A percentile compares a stretch with the other conserved stretches of the same genome.
Evolutionary conservation across 2,113 vertebrate species (phyloP).

Genomic region (Polypterus bichir): DNA sequence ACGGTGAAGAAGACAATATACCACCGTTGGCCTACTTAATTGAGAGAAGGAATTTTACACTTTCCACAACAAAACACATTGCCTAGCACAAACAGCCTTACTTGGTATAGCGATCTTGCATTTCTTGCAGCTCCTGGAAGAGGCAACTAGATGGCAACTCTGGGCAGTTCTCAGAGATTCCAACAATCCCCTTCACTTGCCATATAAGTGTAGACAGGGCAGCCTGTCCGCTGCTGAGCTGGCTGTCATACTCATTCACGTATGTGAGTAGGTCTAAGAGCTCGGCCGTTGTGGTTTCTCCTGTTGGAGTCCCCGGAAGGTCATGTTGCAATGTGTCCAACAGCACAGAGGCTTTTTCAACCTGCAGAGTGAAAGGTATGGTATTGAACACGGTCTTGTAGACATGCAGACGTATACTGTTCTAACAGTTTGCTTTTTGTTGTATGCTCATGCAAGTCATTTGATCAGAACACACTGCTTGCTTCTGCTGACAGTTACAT

Average conservation of each 20-base stretch:
- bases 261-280: conserved; percentile 54
- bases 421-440: no score
- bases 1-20: no score
- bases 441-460: no score
- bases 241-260: conserved; percentile 55
- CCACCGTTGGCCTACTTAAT: no score
- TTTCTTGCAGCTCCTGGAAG: conserved; percentile 55
- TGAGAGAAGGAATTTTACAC: no score
- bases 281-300: conserved; percentile 45
- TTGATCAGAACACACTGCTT: no score
- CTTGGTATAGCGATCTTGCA: conserved; percentile 65
- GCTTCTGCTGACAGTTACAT: no score
- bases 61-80: no score
- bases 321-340: conserved; percentile 72
- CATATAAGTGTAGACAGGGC: conserved; percentile 61
- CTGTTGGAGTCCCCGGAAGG: conserved; percentile 45
- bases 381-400: background rate
- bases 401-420: background rate
- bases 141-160: conserved; percentile 36
- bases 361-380: conserved; percentile 35
- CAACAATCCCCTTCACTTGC: conserved; percentile 49
- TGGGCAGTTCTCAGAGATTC: conserved; percentile 35
- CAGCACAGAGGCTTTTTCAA: conserved; percentile 62
- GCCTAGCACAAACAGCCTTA: conserved; percentile 30
- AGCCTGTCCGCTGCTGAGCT: conserved; percentile 61